Percentiles rank a stretch among this genome's conserved stretches.
These are phyloP conservation scores for Pentamera pediparva DNA, from an alignment of 53 echinoderm and acorn worm species.

Conservation along the genomic window DNA sequence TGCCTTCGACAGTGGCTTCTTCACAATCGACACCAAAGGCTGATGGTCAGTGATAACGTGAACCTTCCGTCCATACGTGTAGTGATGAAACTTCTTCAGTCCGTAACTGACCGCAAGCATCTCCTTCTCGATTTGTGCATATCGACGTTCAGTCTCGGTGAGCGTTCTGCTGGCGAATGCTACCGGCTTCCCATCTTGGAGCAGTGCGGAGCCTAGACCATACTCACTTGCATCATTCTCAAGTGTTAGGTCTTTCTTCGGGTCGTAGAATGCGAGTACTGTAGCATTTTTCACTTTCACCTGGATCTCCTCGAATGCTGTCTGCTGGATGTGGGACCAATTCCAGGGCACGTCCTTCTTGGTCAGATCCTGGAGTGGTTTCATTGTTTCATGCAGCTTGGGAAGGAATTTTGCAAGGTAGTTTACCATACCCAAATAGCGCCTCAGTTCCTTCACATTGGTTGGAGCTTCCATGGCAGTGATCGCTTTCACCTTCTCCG, in stretches of 20 bases:
- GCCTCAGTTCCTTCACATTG: conserved; percentile 12
- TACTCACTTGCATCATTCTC: conserved; percentile 56
- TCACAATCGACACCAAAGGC: conserved; percentile 24
- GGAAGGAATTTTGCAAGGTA: background rate
- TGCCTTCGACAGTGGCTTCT: conserved; percentile 17
- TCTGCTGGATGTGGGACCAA: conserved; percentile 34
- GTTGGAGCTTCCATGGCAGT: background rate
- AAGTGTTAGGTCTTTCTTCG: conserved; percentile 28
- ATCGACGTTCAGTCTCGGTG: conserved; percentile 43
- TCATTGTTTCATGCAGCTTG: conserved; percentile 21
- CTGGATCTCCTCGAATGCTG: conserved; percentile 3
- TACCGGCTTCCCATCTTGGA: conserved; percentile 42
- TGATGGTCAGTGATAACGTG: conserved; percentile 49
- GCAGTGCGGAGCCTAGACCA: conserved; percentile 40
- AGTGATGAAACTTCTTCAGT: too few relatives aligned
- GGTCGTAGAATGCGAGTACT: conserved; percentile 43
- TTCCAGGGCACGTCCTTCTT: conserved; percentile 38
- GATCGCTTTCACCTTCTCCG: conserved; percentile 7
- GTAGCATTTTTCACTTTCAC: background rate
- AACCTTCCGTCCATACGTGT: conserved; percentile 29
- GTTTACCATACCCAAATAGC: background rate
- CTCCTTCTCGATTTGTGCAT: conserved; percentile 38
- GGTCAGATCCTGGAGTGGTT: conserved; percentile 51
- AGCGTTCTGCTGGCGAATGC: conserved; percentile 41
- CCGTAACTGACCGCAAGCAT: conserved; percentile 30